Evolutionary conservation across 2,888 invertebrate genomes (phyloP).

Genomic region (Meta bourneti): DNA sequence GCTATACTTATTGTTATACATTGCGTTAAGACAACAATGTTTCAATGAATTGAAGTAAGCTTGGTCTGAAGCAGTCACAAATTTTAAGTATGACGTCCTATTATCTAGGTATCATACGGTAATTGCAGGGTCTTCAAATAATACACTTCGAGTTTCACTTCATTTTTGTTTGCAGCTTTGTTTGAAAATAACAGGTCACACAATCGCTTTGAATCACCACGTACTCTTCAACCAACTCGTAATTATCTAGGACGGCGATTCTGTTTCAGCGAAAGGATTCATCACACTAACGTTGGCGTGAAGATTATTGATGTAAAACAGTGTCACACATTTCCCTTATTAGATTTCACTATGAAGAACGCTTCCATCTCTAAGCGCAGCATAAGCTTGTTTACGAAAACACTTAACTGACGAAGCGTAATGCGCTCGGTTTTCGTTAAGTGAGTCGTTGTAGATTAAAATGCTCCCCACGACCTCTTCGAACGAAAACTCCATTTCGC

Average conservation of each 20-base stretch:
- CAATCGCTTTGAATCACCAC: not conserved
- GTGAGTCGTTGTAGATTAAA: conserved; percentile 17
- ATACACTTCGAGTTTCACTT: no score
- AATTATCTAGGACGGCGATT: not conserved
- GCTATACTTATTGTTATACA: no score
- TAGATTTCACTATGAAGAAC: not conserved
- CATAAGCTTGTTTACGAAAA: not conserved
- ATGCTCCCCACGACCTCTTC: not conserved
- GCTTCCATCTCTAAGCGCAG: no score
- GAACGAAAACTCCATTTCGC: conserved; percentile 9
- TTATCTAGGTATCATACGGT: no score
- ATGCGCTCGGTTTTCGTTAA: not conserved
- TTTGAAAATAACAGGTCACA: no score
- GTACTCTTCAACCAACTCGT: not conserved
- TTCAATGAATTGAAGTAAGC: no score
- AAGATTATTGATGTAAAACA: not conserved
- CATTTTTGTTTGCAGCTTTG: no score
- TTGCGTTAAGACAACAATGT: no score
- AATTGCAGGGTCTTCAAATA: no score
- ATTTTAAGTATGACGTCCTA: no score
- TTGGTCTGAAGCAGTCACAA: no score
- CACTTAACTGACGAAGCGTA: not conserved
- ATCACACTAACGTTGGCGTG: not conserved
- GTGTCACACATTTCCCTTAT: not conserved
- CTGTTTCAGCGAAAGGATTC: not conserved